Conservation (phyloP, 2,797 vertebrate species). For the Orientallactaga sibirica region DNA sequence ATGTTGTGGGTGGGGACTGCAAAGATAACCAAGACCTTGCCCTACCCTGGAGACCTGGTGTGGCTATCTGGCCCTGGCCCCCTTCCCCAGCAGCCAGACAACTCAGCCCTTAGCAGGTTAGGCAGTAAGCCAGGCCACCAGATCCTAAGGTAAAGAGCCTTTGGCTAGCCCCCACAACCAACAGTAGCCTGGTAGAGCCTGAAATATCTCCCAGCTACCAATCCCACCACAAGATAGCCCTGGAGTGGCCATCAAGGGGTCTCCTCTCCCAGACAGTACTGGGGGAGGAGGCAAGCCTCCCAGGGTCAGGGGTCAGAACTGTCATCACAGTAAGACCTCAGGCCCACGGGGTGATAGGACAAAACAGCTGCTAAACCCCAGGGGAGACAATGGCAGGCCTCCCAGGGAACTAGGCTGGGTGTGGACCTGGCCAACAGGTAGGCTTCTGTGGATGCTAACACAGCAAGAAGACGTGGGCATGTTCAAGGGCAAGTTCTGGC, state of each 20-base stretch:
- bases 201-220: background rate
- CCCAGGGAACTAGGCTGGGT: background rate
- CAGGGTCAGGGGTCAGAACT: background rate
- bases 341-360: background rate
- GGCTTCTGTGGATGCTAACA: background rate
- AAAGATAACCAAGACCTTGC: no score
- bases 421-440: rapidly evolving
- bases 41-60: background rate
- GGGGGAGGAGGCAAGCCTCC: background rate
- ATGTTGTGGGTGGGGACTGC: background rate
- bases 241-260: background rate
- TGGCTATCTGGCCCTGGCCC: background rate
- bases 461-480: background rate
- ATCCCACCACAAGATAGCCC: background rate
- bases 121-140: background rate
- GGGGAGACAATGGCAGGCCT: no score
- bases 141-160: background rate
- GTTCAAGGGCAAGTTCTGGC: background rate
- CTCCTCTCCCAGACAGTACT: background rate
- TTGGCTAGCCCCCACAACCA: background rate
- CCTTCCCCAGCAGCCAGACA: background rate
- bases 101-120: rapidly evolving
- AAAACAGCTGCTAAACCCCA: background rate
- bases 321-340: background rate
- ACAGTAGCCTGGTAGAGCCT: background rate